A percentile compares a stretch with the other conserved stretches of the same genome.
Conservation (phyloP, 2,797 vertebrate genomes). For the Hippoglossus hippoglossus region DNA sequence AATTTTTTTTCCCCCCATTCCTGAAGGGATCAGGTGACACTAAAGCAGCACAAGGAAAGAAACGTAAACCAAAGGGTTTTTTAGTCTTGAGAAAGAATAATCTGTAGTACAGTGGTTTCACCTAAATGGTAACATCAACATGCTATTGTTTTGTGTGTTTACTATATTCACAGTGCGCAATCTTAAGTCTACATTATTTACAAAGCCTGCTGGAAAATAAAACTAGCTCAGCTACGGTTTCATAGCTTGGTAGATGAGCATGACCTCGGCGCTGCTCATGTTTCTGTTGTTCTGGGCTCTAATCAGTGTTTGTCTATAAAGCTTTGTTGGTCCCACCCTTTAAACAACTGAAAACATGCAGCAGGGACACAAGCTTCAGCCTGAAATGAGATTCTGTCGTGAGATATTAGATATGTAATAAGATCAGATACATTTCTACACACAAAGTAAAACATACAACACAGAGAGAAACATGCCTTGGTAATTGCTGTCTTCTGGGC, state of each 20-base stretch:
- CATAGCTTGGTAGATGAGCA: no score
- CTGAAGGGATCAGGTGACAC: background rate
- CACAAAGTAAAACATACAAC: conserved; percentile 5
- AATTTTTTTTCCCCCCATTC: background rate
- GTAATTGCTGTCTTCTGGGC: conserved; percentile 19
- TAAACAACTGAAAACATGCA: conserved; percentile 26
- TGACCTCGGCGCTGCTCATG: no score
- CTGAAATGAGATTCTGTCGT: conserved; percentile 24
- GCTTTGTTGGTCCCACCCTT: conserved; percentile 22
- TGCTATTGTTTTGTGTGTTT: no score
- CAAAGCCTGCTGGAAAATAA: no score
- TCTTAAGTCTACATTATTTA: no score
- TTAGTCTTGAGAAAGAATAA: no score
- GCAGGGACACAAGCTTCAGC: conserved; percentile 18
- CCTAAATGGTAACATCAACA: no score
- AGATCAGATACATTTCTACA: conserved; percentile 18
- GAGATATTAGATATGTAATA: conserved; percentile 10
- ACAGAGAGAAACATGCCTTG: conserved; percentile 6
- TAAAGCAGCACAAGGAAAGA: background rate
- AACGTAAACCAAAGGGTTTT: no score
- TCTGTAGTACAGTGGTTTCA: no score
- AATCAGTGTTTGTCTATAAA: conserved; percentile 13
- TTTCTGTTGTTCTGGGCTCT: no score
- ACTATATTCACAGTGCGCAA: no score
- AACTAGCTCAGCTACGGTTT: no score